Evolutionary conservation across 1,140 invertebrate genomes (phyloP), one percentile per base, ranked within the genome.

Genomic region (Antheraea pernyi): DNA sequence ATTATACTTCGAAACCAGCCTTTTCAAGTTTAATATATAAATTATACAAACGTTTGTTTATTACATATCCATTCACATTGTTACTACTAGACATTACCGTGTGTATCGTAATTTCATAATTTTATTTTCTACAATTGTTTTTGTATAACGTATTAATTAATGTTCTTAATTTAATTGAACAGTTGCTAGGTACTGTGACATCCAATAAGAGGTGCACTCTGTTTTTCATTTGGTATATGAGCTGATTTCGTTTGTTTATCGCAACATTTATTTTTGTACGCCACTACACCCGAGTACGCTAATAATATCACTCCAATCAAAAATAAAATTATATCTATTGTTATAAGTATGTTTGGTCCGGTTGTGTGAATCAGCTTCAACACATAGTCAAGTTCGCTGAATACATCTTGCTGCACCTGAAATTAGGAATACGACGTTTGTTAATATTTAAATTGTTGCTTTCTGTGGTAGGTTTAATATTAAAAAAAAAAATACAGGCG

Each of bases 361-460:
- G 72, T 16, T 0, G 19, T n/a, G 64, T 65, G 64, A 19, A 65
- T 65, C 7, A 48, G 10, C 19, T 18, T 46, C 16, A 65, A 18
- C 1, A 65, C 22, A 16, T 22, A 42, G 16, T 65, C 0, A 0
- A 65, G 18, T 19, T 39, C 18, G 7, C 48, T 19, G 42, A 65
- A 65, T 19, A 46, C 19, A 84, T 30, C 46, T 82, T 69, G 77
- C 61, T 84, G 82, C 7, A 73, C 58, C 84, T 86, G 79, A 59
- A 60, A 76, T 60, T 22, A 22, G 22, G 19, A 60, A 30, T 30
- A 4, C 22, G 4, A 30, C 22, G 4, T 30, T 30, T 30, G 22
- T 30, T 30, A 30, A 1, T 30, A 2, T 30, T 30, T 30, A 30
- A 30, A 30, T 2, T 4, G 22, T 30, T 30, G 22, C 22, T 30